phyloP scores from a whole-genome alignment of 2,888 invertebrate species.

The Mimas tiliae region DNA sequence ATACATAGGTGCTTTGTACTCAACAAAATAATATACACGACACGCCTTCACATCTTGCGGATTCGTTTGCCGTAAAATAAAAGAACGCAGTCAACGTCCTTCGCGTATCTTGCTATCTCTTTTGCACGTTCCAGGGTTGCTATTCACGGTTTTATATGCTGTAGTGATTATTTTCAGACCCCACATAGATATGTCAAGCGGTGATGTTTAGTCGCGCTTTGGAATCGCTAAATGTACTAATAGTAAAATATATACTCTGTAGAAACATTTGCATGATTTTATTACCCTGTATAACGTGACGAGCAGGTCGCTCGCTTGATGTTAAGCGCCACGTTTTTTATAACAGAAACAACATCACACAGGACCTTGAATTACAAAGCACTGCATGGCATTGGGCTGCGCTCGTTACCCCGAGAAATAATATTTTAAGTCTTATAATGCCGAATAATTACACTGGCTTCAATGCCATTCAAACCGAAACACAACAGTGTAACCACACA shows the following conservation, averaged over 20 bases:
- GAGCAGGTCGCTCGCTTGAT: no score
- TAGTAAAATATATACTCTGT: background rate
- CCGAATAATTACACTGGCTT: no score
- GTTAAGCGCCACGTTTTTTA: no score
- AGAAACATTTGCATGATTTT: background rate
- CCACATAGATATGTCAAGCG: background rate
- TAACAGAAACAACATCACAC: no score
- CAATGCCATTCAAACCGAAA: no score
- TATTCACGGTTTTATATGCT: background rate
- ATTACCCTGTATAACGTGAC: background rate
- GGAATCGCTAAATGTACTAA: background rate
- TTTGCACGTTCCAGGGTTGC: constrained; percentile 31
- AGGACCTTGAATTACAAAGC: no score
- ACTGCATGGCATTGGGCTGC: no score
- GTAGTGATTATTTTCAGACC: background rate
- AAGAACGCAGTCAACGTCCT: constrained; percentile 22
- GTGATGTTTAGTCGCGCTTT: background rate
- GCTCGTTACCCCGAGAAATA: no score
- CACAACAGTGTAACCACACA: no score
- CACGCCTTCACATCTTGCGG: constrained; percentile 2
- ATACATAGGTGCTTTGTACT: constrained; percentile 2
- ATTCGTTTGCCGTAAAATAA: constrained; percentile 11
- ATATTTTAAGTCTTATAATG: no score
- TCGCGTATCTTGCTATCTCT: constrained; percentile 32
- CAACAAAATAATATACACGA: constrained; percentile 5